A percentile compares a stretch with the other conserved stretches of the same genome.
Evolutionary conservation across 2,113 vertebrate genomes (phyloP).

Genomic region (Hemibagrus wyckioides): DNA sequence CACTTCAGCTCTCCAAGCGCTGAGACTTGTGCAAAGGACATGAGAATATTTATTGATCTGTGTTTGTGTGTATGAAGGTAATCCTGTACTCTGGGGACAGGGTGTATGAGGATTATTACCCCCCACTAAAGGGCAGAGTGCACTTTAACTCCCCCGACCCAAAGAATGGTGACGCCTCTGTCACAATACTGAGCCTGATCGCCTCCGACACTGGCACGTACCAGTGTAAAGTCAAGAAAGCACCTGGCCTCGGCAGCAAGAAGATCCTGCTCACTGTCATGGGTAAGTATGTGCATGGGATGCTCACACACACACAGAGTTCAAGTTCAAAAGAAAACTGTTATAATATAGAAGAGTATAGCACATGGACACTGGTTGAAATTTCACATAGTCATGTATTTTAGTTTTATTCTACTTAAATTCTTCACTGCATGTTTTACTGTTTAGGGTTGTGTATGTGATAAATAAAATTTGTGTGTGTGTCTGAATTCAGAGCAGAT

Average conservation of each 20-base stretch:
- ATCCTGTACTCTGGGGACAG: constrained; percentile 86
- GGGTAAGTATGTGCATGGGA: constrained; percentile 70
- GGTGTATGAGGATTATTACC: constrained; percentile 79
- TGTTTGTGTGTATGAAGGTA: constrained; percentile 70
- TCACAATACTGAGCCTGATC: constrained; percentile 83
- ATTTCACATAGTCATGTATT: too few relatives aligned
- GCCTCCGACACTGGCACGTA: constrained; percentile 85
- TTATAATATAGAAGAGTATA: too few relatives aligned
- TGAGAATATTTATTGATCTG: neutral
- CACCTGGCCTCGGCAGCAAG: constrained; percentile 82
- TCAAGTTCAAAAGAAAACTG: too few relatives aligned
- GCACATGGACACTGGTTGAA: constrained; percentile 9
- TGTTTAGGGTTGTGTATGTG: too few relatives aligned
- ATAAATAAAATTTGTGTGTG: constrained; percentile 17
- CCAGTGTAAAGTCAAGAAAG: constrained; percentile 96
- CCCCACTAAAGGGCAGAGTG: constrained; percentile 77
- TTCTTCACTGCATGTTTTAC: too few relatives aligned
- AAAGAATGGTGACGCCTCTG: constrained; percentile 85
- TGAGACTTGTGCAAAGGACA: neutral
- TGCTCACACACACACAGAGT: neutral
- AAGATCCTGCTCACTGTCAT: constrained; percentile 88
- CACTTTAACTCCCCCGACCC: constrained; percentile 84
- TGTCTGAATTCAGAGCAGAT: constrained; percentile 48
- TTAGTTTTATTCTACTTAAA: too few relatives aligned
- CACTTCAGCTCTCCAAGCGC: too few relatives aligned